A percentile compares a stretch with the other conserved stretches of the same genome.
Evolutionary conservation across 2,113 vertebrate genomes (phyloP).

Genomic region (Pseudorasbora parva): DNA sequence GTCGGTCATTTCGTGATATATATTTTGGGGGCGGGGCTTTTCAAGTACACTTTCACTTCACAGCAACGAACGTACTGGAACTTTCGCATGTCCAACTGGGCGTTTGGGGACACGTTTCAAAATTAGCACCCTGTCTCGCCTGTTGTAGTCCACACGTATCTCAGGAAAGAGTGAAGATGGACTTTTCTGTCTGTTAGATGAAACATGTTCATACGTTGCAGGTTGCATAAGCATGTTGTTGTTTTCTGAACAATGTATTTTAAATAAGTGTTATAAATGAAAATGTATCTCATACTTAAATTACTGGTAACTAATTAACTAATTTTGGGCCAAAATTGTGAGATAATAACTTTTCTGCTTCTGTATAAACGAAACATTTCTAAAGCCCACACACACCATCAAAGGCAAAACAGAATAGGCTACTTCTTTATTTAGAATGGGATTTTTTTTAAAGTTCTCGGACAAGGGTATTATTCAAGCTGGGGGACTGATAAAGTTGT

Average conservation of each 20-base stretch:
- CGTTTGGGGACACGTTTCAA: neutral
- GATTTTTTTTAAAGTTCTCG: too few relatives aligned
- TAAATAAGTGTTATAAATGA: neutral
- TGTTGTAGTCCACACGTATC: neutral
- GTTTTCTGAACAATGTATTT: neutral
- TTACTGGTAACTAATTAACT: neutral
- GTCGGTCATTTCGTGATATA: constrained; percentile 47
- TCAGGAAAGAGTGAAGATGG: neutral
- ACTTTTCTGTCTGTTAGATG: neutral
- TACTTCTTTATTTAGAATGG: too few relatives aligned
- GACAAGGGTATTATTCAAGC: neutral
- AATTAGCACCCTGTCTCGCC: neutral
- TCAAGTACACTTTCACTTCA: constrained; percentile 3
- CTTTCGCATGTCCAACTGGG: neutral
- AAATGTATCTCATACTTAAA: neutral
- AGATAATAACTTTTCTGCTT: neutral
- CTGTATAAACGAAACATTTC: too few relatives aligned
- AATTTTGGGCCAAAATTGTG: neutral
- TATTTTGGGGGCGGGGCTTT: constrained; percentile 52
- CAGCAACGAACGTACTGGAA: constrained; percentile 47
- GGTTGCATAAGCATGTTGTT: neutral
- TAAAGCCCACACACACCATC: neutral
- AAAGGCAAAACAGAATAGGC: too few relatives aligned
- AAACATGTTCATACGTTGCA: neutral
- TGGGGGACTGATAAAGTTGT: neutral